These are phyloP conservation scores for Zaprionus kolodkinae DNA, from an alignment of 1,140 invertebrate genomes.

Conservation along the genomic window DNA sequence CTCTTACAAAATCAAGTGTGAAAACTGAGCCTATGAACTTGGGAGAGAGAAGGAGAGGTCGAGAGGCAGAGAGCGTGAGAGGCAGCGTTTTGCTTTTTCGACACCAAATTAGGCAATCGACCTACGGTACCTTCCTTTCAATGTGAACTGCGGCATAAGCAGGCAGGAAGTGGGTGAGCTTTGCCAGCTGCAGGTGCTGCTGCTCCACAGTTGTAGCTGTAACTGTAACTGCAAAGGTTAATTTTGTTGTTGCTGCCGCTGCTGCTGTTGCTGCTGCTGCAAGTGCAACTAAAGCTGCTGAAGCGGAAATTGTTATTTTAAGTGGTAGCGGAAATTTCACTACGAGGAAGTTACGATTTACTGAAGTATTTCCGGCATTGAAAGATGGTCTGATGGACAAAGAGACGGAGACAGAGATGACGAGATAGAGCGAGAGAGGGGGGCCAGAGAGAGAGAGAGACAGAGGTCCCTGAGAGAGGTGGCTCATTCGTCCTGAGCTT, in stretches of 20 bases:
- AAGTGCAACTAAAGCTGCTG: slow-evolving; percentile 52
- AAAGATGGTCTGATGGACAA: slow-evolving; percentile 31
- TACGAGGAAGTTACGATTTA: slow-evolving; percentile 77
- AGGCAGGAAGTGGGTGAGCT: slow-evolving; percentile 47
- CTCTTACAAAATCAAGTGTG: slow-evolving; percentile 66
- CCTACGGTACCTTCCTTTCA: too few relatives aligned
- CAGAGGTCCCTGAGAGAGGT: too few relatives aligned
- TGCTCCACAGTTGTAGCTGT: too few relatives aligned
- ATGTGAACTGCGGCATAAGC: slow-evolving; percentile 41
- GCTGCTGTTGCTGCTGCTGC: slow-evolving; percentile 9
- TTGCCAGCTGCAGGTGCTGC: too few relatives aligned
- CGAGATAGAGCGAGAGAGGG: too few relatives aligned
- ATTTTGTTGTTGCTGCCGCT: slow-evolving; percentile 1
- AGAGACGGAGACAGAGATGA: too few relatives aligned
- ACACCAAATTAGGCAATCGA: too few relatives aligned
- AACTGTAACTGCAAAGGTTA: slow-evolving; percentile 18
- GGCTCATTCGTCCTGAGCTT: too few relatives aligned
- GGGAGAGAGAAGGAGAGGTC: too few relatives aligned
- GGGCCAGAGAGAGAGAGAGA: too few relatives aligned
- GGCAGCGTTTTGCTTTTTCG: too few relatives aligned
- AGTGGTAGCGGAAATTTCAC: slow-evolving; percentile 77
- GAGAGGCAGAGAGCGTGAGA: too few relatives aligned
- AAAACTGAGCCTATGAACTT: slow-evolving; percentile 71
- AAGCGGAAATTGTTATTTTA: slow-evolving; percentile 79
- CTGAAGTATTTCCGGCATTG: slow-evolving; percentile 74